Base-by-base conservation (phyloP, 2,113 vertebrate genomes). In the Vicugna pacos region DNA sequence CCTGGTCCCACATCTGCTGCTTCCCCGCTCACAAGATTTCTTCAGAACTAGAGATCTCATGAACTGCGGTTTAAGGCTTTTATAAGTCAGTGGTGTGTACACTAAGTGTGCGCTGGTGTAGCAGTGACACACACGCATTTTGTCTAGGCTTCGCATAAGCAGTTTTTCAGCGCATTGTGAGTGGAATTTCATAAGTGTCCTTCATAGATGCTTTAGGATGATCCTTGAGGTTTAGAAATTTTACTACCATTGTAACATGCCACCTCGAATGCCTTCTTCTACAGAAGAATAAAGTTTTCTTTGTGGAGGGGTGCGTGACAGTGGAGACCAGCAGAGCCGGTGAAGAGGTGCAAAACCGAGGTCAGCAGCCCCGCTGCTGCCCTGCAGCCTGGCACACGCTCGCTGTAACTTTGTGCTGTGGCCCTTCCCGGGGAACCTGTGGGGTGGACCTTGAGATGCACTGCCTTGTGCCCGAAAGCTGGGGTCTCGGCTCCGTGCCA, bases 401-500 rank as follows among this genome's bases (percentile, higher is more conserved):
- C 19, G 3, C 32, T 54, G 24, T 32, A 5, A n/a, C 32, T 6
- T 58, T 1, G 46, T n/a, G 30, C 30, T 60, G 70, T 28, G 7
- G 20, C 54, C 24, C n/a, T 3, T 10, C 12, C 0, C 2, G 3
- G 14, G 30, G 42, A 24, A 3, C 38, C 11, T 16, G 35, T 48
- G 52, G 13, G 9, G 14, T 5, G 26, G 64, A 20, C 81, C 22
- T 3, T 5, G 13, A 46, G 70, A 17, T 6, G 6, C 8, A 38
- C 19, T 0, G 1, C 6, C 0, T 42, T 1, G 0, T 5, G 10
- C 42, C 8, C 1, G 5, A 14, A 13, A 24, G 10, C 52, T 0
- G 0, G 3, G 16, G 35, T 8, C 38, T 8, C 30, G 6, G 0
- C 1, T 5, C 2, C 1, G 81, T 54, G 19, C 0, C 0, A 7